phyloP scores from a whole-genome alignment of 2,888 invertebrate genomes.

The Exephanes ischioxanthus region DNA sequence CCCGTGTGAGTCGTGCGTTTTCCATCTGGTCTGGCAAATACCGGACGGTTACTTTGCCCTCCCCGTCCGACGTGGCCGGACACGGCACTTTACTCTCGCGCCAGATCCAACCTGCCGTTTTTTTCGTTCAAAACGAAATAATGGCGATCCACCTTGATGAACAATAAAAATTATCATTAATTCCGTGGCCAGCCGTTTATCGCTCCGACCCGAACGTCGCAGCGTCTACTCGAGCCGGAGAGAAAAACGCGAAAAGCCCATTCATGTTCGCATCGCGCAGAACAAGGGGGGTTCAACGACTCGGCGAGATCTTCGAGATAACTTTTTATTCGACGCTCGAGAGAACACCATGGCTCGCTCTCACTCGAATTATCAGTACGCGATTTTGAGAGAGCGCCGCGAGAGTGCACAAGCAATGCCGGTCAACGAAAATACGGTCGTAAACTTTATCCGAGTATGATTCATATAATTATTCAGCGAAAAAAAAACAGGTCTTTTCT shows the following conservation, averaged over 20 bases:
- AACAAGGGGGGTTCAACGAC: slow-evolving; percentile 54
- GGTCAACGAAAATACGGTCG: slow-evolving; percentile 9
- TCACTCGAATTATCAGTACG: slow-evolving; percentile 16
- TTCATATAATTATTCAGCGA: not conserved
- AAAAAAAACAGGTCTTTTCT: too few relatives aligned
- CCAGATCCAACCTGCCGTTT: not conserved
- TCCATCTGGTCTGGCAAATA: slow-evolving; percentile 74
- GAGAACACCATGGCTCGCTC: slow-evolving; percentile 22
- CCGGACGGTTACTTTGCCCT: slow-evolving; percentile 30
- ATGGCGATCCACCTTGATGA: too few relatives aligned
- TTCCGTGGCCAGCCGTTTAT: too few relatives aligned
- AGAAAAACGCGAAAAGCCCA: slow-evolving; percentile 33
- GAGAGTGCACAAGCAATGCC: not conserved
- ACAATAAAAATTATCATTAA: too few relatives aligned
- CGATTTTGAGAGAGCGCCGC: not conserved
- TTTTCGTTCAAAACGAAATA: not conserved
- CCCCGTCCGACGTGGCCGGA: slow-evolving; percentile 35
- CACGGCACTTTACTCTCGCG: not conserved
- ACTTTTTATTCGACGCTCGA: slow-evolving; percentile 52
- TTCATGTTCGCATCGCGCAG: slow-evolving; percentile 30
- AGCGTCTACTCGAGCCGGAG: not conserved
- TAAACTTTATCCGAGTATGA: slow-evolving; percentile 1
- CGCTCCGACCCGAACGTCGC: not conserved
- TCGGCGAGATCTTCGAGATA: slow-evolving; percentile 52
- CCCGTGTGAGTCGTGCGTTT: slow-evolving; percentile 73